Percentiles rank a stretch among this genome's conserved stretches.
Conservation (phyloP, 2,113 vertebrate genomes). For the Hyla sarda region DNA sequence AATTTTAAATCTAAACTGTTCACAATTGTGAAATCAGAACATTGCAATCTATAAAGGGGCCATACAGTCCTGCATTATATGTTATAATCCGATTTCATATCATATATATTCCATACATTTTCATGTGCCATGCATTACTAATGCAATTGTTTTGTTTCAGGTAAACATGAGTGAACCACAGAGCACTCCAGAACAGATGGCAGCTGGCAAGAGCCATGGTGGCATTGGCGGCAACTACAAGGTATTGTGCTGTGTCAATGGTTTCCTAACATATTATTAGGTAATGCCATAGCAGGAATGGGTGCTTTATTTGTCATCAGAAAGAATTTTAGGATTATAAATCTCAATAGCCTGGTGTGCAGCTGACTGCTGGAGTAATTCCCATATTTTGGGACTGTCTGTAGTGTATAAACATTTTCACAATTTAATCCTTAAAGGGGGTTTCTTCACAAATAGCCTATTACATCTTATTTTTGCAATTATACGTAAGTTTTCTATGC, state of each 20-base stretch:
- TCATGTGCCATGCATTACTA: neutral
- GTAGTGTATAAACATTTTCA: no score
- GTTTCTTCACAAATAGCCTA: no score
- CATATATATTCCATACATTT: neutral
- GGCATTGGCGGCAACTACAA: slow-evolving; percentile 81
- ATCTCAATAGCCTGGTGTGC: no score
- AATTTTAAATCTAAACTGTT: neutral
- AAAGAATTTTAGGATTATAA: neutral
- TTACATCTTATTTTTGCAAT: no score
- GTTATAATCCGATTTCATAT: neutral
- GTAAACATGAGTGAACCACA: slow-evolving; percentile 81
- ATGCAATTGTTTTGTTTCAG: slow-evolving; percentile 43
- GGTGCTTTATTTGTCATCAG: neutral
- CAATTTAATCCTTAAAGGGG: no score
- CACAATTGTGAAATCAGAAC: neutral
- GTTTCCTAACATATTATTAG: neutral
- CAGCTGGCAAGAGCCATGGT: slow-evolving; percentile 79
- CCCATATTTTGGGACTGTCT: no score
- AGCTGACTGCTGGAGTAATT: no score
- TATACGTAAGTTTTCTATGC: no score
- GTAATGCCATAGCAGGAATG: neutral
- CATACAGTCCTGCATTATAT: neutral
- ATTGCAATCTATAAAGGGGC: neutral
- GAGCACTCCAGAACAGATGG: slow-evolving; percentile 80
- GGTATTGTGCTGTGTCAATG: no score